phyloP scores from a whole-genome alignment of 2,113 vertebrate species.

The Amazona guildingii region DNA sequence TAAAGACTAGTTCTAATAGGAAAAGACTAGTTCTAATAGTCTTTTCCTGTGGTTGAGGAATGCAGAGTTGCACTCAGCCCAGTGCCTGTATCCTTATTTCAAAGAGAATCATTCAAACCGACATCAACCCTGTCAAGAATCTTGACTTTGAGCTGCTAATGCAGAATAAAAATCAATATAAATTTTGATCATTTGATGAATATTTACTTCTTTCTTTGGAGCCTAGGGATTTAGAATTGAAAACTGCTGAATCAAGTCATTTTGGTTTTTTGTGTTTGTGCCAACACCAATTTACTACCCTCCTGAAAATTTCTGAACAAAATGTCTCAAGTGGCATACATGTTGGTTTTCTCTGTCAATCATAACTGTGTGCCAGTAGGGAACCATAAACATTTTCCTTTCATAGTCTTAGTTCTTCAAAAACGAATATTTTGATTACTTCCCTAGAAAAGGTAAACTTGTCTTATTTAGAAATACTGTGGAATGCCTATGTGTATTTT shows the following conservation, averaged over 20 bases:
- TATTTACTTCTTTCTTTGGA: conserved; percentile 82
- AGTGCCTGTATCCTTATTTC: conserved; percentile 79
- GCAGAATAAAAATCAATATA: conserved; percentile 89
- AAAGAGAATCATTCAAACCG: conserved; percentile 86
- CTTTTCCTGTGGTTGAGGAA: conserved; percentile 74
- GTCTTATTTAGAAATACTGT: conserved; percentile 61
- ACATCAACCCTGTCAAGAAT: conserved; percentile 78
- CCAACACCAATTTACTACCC: conserved; percentile 87
- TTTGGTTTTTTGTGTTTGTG: conserved; percentile 88
- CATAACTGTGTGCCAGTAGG: conserved; percentile 77
- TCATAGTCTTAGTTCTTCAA: conserved; percentile 73
- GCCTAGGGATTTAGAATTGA: conserved; percentile 76
- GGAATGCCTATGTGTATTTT: conserved; percentile 49
- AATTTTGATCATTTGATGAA: conserved; percentile 93
- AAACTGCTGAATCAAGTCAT: conserved; percentile 90
- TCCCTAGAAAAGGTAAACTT: conserved; percentile 71
- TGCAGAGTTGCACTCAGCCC: conserved; percentile 67
- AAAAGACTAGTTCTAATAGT: conserved; percentile 64
- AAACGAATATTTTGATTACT: conserved; percentile 77
- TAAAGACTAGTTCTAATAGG: neutral
- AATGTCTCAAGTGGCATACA: conserved; percentile 77
- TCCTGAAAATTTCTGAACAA: conserved; percentile 83
- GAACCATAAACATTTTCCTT: conserved; percentile 80
- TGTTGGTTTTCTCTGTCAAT: conserved; percentile 84
- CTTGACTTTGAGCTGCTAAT: conserved; percentile 86